Evolutionary conservation across 2,797 vertebrate genomes (phyloP), one percentile per base, ranked within the genome.

Genomic region (Steatocranus sp.): DNA sequence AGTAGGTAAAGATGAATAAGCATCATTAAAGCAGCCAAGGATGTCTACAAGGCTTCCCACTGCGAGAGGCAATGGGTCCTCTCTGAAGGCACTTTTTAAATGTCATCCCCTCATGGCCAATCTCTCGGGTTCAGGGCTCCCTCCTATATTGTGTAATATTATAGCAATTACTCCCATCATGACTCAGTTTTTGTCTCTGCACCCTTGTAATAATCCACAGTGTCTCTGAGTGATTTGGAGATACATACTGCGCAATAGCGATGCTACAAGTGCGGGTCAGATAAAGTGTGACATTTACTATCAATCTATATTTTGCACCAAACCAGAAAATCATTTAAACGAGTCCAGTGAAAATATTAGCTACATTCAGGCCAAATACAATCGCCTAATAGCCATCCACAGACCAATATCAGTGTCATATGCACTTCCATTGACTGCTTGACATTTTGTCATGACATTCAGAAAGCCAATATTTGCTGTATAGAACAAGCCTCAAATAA

Each of bases 361-460:
- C 46, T 43, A 75, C 81, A 51, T 74, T 75, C 75, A 61, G 82
- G 41, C 79, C 66, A 86, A 81, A 78, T 78, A 27, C 27, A 49
- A 66, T 81, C 53, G 15, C 74, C 86, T 87, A 91, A 86, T 74
- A 86, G 85, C 85, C 61, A 86, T 82, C 84, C 77, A 70, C 76
- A 83, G 48, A 90, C 74, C 75, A 61, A 46, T 92, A 74, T 86
- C 53, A 50, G 74, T 75, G 49, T 68, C 73, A 17, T 76, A 61
- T 84, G 73, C 43, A 43, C 83, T 76, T 87, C 36, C 75, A 93
- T 83, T 90, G 91, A 88, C 86, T 82, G 74, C 43, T n/a, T 94
- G 91, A 84, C 91, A 94, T 94, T 95, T 94, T 86, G 87, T 89
- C 80, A 82, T 95, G 94, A 93, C 93, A 95, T 96, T 95, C 84